phyloP scores from a whole-genome alignment of 2,797 vertebrate genomes.

The Fratercula arctica region DNA sequence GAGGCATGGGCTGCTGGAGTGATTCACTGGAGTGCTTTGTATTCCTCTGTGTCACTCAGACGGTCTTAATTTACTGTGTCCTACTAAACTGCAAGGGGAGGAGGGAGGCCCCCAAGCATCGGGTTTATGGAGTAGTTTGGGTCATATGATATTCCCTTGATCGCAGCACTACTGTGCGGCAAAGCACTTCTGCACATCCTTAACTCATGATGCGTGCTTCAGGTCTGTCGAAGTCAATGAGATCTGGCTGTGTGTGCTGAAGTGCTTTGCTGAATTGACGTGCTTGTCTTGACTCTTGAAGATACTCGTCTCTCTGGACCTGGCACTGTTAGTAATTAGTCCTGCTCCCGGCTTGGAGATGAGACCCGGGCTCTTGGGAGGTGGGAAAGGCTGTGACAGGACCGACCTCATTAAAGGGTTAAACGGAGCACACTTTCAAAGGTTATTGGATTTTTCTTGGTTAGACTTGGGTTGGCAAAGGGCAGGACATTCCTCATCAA shows the following conservation, averaged over 20 bases:
- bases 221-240: neutral
- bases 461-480: accelerated
- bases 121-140: neutral
- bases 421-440: neutral
- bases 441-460: neutral
- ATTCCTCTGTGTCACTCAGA: neutral
- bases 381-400: neutral
- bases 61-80: neutral
- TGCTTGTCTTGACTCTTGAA: neutral
- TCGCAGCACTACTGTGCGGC: neutral
- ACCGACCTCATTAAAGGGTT: neutral
- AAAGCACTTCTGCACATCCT: neutral
- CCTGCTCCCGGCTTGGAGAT: neutral
- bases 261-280: neutral
- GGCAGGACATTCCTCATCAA: neutral
- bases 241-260: neutral
- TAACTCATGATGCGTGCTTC: accelerated
- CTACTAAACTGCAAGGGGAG: neutral
- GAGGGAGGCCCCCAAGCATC: neutral
- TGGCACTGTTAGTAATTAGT: neutral
- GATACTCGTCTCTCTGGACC: neutral
- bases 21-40: neutral
- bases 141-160: neutral
- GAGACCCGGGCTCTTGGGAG: neutral
- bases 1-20: neutral